Percentiles rank a stretch among this genome's conserved stretches.
phyloP scores from a whole-genome alignment of 2,797 vertebrate genomes.

The Vireo griseus region DNA sequence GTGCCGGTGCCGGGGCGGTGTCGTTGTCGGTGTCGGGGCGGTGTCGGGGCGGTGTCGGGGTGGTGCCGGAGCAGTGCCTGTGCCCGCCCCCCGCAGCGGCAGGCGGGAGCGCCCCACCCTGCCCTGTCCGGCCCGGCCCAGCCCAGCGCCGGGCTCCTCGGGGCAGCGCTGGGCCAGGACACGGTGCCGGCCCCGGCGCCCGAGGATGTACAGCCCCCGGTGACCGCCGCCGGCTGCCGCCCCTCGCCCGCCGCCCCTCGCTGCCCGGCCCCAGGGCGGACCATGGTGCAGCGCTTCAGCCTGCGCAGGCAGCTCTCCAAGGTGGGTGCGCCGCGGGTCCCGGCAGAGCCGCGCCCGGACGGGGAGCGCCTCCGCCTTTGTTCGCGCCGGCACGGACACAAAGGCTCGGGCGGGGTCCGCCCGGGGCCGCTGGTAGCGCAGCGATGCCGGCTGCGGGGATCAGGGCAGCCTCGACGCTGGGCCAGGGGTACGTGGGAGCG shows the following conservation, averaged over 20 bases:
- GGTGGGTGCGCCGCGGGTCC: constrained; percentile 76
- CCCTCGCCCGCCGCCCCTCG: constrained; percentile 19
- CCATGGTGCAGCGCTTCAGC: constrained; percentile 94
- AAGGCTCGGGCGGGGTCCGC: not conserved
- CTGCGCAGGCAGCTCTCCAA: constrained; percentile 91
- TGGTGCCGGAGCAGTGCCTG: not conserved
- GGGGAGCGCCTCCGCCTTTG: not conserved
- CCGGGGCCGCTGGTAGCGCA: not conserved
- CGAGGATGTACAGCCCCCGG: not conserved
- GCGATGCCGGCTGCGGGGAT: rapidly evolving
- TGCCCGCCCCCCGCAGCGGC: not conserved
- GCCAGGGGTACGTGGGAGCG: not conserved
- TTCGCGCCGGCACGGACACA: not conserved
- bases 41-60: too few species aligned
- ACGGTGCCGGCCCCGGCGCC: not conserved
- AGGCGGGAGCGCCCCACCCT: not conserved
- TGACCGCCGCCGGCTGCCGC: not conserved
- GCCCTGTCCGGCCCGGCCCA: not conserved
- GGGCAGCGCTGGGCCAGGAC: not conserved
- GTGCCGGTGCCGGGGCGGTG: not conserved
- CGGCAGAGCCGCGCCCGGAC: not conserved
- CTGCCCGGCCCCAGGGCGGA: constrained; percentile 59
- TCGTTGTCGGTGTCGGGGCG: too few species aligned
- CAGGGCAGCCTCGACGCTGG: not conserved
- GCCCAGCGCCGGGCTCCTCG: not conserved